A percentile compares a stretch with the other conserved stretches of the same genome.
Evolutionary conservation across 2,797 vertebrate species (phyloP).

Genomic region (Alcedo atthis): DNA sequence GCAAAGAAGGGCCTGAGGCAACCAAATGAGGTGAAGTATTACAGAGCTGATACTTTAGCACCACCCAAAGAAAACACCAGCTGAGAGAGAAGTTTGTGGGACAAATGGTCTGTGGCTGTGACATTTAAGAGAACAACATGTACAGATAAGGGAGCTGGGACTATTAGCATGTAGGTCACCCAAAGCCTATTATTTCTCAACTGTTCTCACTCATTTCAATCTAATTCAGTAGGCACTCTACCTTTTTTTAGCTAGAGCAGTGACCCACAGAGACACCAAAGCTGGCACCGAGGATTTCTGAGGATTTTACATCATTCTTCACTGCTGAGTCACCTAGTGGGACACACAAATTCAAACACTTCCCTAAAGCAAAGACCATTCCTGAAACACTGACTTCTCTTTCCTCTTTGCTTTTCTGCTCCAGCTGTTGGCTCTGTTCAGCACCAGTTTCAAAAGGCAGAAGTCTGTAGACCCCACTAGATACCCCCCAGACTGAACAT

Average conservation of each 20-base stretch:
- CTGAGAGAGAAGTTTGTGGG: not conserved
- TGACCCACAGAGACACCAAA: not conserved
- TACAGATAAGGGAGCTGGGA: not conserved
- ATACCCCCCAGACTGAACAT: not conserved
- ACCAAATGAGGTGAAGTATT: not conserved
- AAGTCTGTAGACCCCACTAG: not conserved
- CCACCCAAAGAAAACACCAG: not conserved
- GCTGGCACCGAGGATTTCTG: not conserved
- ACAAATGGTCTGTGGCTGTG: not conserved
- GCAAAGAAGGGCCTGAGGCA: not conserved
- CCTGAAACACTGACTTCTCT: not conserved
- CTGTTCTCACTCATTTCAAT: not conserved
- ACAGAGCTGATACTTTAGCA: not conserved
- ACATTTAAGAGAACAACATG: not conserved
- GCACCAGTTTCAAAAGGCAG: not conserved
- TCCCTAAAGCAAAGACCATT: not conserved
- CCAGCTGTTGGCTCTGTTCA: not conserved
- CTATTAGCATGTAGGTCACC: not conserved
- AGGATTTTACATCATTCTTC: not conserved
- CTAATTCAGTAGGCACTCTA: not conserved
- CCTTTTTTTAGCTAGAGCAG: not conserved
- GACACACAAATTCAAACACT: not conserved
- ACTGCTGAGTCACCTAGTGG: rapidly evolving
- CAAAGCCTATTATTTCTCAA: not conserved
- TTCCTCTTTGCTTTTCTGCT: not conserved